Conservation (phyloP, 30 jellyfish, hydroid and myxozoan genomes). For the Aurelia sp. region DNA sequence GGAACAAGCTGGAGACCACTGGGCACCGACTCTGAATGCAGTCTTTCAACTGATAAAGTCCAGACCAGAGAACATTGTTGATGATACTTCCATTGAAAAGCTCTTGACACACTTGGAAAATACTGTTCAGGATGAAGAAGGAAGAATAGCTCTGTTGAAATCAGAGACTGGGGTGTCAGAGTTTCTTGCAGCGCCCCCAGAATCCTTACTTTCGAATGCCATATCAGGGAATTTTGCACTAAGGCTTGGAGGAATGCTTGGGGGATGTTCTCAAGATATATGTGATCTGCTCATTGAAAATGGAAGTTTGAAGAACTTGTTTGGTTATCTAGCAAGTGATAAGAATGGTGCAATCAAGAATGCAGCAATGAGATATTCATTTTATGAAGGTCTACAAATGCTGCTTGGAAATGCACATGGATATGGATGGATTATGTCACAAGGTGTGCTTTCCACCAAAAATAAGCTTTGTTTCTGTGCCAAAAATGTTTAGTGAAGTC, state of each 20-base stretch:
- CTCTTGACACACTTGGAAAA: slow-evolving; percentile 38
- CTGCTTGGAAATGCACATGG: slow-evolving; percentile 21
- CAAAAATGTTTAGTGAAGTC: no score
- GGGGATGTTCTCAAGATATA: slow-evolving; percentile 5
- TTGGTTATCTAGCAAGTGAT: not conserved
- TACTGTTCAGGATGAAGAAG: not conserved
- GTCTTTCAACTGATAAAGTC: slow-evolving; percentile 45
- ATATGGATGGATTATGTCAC: slow-evolving; percentile 9
- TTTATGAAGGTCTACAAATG: slow-evolving; percentile 41
- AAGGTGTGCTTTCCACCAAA: not conserved
- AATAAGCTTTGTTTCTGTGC: no score
- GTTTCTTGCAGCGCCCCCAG: slow-evolving; percentile 28
- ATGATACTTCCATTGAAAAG: slow-evolving; percentile 67
- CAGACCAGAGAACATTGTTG: slow-evolving; percentile 47
- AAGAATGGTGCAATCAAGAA: not conserved
- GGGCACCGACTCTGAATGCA: slow-evolving; percentile 12
- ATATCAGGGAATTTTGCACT: slow-evolving; percentile 45
- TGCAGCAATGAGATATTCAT: slow-evolving; percentile 54
- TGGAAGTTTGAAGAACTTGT: slow-evolving; percentile 40
- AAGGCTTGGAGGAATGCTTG: slow-evolving; percentile 57
- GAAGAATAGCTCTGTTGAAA: not conserved
- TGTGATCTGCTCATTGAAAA: slow-evolving; percentile 18
- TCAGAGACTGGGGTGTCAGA: slow-evolving; percentile 14
- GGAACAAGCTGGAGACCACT: not conserved
- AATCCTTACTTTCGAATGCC: slow-evolving; percentile 11